phyloP scores from a whole-genome alignment of 2,113 vertebrate genomes.

The Gopherus evgoodei region DNA sequence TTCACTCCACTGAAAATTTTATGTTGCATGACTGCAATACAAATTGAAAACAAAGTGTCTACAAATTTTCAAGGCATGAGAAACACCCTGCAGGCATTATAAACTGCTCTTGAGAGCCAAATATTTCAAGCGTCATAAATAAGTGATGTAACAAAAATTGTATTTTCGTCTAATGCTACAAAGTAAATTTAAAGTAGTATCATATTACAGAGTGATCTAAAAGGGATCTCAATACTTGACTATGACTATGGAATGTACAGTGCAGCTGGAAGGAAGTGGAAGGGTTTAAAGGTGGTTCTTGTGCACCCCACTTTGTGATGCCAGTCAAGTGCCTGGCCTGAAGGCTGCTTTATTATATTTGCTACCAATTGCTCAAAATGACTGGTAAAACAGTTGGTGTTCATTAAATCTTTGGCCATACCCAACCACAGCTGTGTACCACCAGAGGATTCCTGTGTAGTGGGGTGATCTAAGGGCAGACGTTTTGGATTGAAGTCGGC shows the following conservation, averaged over 20 bases:
- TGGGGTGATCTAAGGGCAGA: not conserved
- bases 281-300: not conserved
- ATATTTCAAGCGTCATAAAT: not conserved
- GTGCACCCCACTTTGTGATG: not conserved
- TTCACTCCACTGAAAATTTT: not conserved
- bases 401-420: not conserved
- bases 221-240: not conserved
- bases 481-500: not conserved
- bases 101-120: not conserved
- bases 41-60: not conserved
- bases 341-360: not conserved
- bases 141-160: not conserved
- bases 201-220: no score
- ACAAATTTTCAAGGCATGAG: not conserved
- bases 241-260: not conserved
- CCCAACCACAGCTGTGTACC: not conserved
- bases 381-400: not conserved
- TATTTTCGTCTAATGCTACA: not conserved
- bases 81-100: not conserved
- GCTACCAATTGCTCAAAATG: fast-evolving
- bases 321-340: not conserved
- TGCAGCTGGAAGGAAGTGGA: not conserved
- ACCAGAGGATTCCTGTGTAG: not conserved
- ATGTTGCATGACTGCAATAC: fast-evolving
- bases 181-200: not conserved